Evolutionary conservation across 2,797 vertebrate species (phyloP).

Genomic region (Pipistrellus pygmaeus): DNA sequence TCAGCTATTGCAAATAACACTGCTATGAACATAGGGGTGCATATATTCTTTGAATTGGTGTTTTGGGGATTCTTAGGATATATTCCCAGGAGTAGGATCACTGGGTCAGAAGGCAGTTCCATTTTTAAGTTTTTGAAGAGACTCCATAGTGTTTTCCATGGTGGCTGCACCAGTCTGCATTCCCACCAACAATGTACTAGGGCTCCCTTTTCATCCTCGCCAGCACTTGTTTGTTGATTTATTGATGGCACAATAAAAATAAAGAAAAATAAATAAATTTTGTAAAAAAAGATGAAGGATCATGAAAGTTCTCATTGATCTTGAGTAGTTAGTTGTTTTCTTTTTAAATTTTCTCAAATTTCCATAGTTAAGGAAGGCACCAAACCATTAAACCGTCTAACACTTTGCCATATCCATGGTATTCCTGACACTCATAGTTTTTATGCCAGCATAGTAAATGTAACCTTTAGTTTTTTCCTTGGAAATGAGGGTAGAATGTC

Average conservation of each 20-base stretch:
- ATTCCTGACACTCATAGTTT: slow-evolving; percentile 34
- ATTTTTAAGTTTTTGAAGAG: neutral
- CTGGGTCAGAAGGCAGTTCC: neutral
- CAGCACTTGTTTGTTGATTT: neutral
- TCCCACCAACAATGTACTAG: neutral
- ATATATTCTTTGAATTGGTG: neutral
- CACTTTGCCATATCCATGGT: neutral
- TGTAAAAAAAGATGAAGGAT: neutral
- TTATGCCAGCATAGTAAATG: slow-evolving; percentile 15
- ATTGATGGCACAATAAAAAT: neutral
- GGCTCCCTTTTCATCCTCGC: neutral
- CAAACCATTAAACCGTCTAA: neutral
- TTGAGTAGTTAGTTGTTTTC: neutral
- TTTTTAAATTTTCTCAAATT: neutral
- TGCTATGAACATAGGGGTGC: neutral
- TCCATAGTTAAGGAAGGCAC: neutral
- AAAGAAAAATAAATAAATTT: neutral
- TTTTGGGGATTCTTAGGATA: neutral
- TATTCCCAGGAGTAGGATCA: neutral
- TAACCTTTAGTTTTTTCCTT: slow-evolving; percentile 57
- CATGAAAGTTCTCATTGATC: neutral
- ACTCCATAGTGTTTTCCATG: neutral
- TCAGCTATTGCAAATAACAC: neutral
- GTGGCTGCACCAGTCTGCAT: neutral
- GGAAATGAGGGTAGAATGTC: slow-evolving; percentile 39